These are phyloP conservation scores for Yponomeuta cagnagella DNA, from an alignment of 2,888 invertebrate genomes.

Conservation along the genomic window DNA sequence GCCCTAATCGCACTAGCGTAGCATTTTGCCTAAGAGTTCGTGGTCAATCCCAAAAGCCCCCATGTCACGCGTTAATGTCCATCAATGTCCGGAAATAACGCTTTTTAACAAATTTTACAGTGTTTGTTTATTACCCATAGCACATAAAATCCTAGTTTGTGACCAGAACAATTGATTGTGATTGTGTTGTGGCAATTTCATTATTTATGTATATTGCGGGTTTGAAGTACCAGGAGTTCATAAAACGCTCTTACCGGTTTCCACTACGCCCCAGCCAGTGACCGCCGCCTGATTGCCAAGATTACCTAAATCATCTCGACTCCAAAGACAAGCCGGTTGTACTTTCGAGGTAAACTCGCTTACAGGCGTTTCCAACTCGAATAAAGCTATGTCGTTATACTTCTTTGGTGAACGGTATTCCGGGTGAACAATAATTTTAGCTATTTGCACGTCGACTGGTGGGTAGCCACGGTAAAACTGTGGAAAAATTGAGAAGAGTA, in stretches of 20 bases:
- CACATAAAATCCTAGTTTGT: too few relatives aligned
- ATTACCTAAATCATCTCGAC: not conserved
- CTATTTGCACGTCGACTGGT: not conserved
- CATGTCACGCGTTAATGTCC: too few relatives aligned
- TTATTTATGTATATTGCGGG: too few relatives aligned
- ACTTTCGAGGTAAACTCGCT: not conserved
- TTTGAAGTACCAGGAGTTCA: not conserved
- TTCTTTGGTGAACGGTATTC: constrained; percentile 5
- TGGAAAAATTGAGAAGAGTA: not conserved
- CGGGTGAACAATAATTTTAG: not conserved
- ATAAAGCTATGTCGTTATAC: constrained; percentile 9
- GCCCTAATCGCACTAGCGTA: too few relatives aligned
- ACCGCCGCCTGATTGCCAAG: constrained; percentile 3
- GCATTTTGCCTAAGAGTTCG: too few relatives aligned
- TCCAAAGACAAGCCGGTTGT: constrained; percentile 12
- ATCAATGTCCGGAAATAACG: too few relatives aligned
- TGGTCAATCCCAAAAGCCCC: too few relatives aligned
- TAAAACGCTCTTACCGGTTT: not conserved
- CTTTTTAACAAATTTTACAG: too few relatives aligned
- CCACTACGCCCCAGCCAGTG: constrained; percentile 5
- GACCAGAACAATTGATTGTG: too few relatives aligned
- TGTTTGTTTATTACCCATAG: too few relatives aligned
- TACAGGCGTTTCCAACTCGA: not conserved
- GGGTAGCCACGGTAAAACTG: not conserved
- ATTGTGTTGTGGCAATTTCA: too few relatives aligned